Evolutionary conservation across 2,888 invertebrate genomes (phyloP).

Genomic region (Orthosia gracilis): DNA sequence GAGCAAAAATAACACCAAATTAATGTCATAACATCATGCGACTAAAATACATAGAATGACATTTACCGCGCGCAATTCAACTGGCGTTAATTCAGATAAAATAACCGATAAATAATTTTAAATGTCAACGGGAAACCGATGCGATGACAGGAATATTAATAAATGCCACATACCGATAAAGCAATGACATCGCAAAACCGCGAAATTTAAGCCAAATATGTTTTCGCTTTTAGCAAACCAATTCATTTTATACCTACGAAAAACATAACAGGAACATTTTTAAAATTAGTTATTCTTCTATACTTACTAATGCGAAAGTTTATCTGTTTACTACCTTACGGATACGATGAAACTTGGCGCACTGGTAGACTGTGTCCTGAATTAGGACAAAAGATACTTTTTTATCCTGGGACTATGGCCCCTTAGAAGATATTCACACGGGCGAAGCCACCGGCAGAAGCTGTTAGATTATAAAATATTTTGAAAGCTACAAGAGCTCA

Average conservation of each 20-base stretch:
- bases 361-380: too few species aligned
- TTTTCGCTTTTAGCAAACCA: constrained; percentile 10
- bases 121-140: constrained; percentile 6
- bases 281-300: too few species aligned
- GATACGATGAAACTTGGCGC: too few species aligned
- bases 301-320: too few species aligned
- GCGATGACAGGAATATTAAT: constrained; percentile 28
- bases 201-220: constrained; percentile 28
- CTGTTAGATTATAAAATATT: too few species aligned
- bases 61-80: background rate
- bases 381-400: too few species aligned
- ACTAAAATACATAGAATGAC: constrained; percentile 23
- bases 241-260: constrained; percentile 15
- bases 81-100: constrained; percentile 27
- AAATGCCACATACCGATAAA: background rate
- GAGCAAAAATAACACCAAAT: background rate
- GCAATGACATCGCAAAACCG: background rate
- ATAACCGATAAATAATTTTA: constrained; percentile 30
- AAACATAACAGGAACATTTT: constrained; percentile 8
- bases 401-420: too few species aligned
- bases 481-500: too few species aligned
- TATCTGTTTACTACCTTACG: too few species aligned
- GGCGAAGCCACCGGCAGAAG: too few species aligned
- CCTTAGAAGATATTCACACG: too few species aligned
- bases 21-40: background rate